Conservation (phyloP, 1,140 invertebrate genomes). For the Saccostrea echinata region DNA sequence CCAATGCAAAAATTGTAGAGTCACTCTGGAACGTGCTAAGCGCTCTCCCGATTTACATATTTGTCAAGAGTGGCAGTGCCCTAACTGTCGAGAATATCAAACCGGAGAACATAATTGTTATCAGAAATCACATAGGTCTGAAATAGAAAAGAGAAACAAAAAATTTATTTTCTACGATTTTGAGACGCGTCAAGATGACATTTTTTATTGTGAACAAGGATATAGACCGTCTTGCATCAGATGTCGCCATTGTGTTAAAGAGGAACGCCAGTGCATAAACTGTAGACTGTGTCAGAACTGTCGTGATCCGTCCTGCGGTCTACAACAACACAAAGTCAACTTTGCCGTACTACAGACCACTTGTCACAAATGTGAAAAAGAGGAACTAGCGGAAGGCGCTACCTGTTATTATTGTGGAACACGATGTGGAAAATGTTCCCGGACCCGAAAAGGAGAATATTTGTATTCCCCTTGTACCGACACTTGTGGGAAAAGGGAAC, state of each 20-base stretch:
- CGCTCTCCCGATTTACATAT: not conserved
- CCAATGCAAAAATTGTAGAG: not conserved
- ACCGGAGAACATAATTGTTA: not conserved
- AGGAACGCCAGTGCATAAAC: conserved; percentile 4
- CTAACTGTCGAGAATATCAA: not conserved
- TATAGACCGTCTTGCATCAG: not conserved
- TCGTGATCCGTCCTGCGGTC: conserved; percentile 41
- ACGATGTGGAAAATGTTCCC: not conserved
- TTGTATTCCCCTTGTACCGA: not conserved
- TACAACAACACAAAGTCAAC: conserved; percentile 38
- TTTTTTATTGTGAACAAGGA: not conserved
- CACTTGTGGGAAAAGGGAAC: not conserved
- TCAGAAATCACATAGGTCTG: not conserved
- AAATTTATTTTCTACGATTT: conserved; percentile 53
- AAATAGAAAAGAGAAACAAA: not conserved
- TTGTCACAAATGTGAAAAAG: not conserved
- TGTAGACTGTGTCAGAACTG: conserved; percentile 29
- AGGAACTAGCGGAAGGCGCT: not conserved
- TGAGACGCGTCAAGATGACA: conserved; percentile 45
- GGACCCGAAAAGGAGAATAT: not conserved
- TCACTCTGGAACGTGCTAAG: not conserved
- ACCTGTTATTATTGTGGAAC: not conserved
- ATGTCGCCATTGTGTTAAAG: conserved; percentile 25
- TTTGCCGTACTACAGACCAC: not conserved
- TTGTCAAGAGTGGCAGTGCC: not conserved